Evolutionary conservation across 2,888 invertebrate species (phyloP).

Genomic region (Agrochola lychnidis): DNA sequence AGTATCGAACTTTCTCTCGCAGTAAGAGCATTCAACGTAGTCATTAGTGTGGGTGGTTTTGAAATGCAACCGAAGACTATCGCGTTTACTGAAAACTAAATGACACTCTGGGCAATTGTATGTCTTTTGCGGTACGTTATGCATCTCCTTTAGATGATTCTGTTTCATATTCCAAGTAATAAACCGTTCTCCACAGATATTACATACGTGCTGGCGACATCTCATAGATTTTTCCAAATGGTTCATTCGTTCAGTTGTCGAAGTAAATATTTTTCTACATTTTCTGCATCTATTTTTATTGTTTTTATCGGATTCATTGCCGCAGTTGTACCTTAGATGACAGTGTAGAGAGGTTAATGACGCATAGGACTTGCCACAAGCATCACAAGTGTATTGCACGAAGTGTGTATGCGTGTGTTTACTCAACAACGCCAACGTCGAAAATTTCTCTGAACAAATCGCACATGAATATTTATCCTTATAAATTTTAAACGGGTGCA

Average conservation of each 20-base stretch:
- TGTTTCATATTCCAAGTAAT: conserved; percentile 68
- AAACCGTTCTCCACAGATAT: conserved; percentile 66
- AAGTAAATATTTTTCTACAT: conserved; percentile 53
- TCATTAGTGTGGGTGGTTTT: conserved; percentile 67
- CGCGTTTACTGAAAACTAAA: conserved; percentile 53
- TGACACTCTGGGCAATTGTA: conserved; percentile 68
- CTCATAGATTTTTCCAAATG: conserved; percentile 56
- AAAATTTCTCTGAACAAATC: conserved; percentile 69
- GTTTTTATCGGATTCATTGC: conserved; percentile 45
- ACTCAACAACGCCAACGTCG: conserved; percentile 66
- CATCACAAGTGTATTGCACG: conserved; percentile 73
- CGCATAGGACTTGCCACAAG: conserved; percentile 73
- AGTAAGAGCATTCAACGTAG: conserved; percentile 62
- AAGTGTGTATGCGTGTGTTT: conserved; percentile 72
- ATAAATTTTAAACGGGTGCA: conserved; percentile 70
- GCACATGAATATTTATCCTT: conserved; percentile 67
- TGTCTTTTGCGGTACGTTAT: conserved; percentile 58
- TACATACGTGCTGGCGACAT: conserved; percentile 67
- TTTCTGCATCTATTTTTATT: conserved; percentile 55
- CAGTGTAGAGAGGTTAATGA: conserved; percentile 67
- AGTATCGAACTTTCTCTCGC: conserved; percentile 65
- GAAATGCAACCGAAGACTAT: conserved; percentile 66
- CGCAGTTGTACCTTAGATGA: conserved; percentile 66
- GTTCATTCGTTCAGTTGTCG: conserved; percentile 50
- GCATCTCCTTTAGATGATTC: conserved; percentile 61